These are phyloP conservation scores for Hirtodrosophila trivittata DNA, from an alignment of 2,888 invertebrate genomes.

Conservation along the genomic window DNA sequence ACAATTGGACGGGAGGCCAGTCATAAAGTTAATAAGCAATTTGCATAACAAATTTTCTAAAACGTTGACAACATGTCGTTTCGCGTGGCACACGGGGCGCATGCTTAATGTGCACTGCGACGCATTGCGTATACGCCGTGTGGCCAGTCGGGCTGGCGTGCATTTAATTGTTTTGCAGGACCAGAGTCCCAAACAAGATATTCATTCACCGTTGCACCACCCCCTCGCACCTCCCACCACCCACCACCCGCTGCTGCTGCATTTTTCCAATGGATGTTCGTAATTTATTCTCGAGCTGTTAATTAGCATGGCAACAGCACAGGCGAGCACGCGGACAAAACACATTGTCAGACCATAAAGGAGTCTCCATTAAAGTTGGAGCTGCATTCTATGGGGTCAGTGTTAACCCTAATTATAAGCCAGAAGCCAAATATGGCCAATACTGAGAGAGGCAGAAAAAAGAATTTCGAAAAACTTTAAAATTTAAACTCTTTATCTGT, in stretches of 20 bases:
- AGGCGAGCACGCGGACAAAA: conserved; percentile 3
- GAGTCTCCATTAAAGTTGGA: conserved; percentile 11
- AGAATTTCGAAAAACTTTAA: no score
- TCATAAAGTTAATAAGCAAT: conserved; percentile 79
- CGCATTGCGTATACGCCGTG: conserved; percentile 62
- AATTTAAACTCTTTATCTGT: no score
- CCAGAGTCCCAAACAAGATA: conserved; percentile 15
- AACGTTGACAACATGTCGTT: conserved; percentile 66
- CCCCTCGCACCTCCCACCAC: not conserved
- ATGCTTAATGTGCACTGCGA: conserved; percentile 48
- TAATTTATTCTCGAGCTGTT: conserved; percentile 68
- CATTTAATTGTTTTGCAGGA: conserved; percentile 67
- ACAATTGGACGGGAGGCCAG: conserved; percentile 46
- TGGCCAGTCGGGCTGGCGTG: conserved; percentile 37
- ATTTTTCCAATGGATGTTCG: conserved; percentile 56
- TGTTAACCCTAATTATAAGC: not conserved
- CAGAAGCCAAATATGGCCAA: no score
- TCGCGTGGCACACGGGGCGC: conserved; percentile 32
- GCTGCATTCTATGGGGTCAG: conserved; percentile 9
- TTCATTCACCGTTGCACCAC: not conserved
- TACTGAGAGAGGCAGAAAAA: no score
- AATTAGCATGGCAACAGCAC: conserved; percentile 57
- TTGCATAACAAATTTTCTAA: conserved; percentile 80
- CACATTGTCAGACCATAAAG: conserved; percentile 14
- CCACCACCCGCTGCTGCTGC: conserved; percentile 25